These are phyloP conservation scores for Aphaenogaster floridana DNA, from an alignment of 1,140 invertebrate genomes.

Conservation along the genomic window DNA sequence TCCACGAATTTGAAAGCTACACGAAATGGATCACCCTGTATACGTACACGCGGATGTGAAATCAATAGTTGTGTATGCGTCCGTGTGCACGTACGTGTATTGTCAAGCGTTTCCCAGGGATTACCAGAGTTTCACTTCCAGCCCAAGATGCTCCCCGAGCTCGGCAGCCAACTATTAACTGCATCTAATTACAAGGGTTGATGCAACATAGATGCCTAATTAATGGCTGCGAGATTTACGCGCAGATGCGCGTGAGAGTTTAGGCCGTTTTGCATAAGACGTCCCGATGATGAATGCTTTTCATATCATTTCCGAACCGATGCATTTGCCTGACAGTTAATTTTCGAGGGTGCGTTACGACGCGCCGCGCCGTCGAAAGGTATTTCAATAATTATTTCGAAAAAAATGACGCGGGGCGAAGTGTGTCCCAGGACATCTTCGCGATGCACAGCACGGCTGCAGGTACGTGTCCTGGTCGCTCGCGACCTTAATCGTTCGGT, in stretches of 20 bases:
- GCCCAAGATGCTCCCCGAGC: slow-evolving; percentile 79
- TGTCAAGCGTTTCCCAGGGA: slow-evolving; percentile 76
- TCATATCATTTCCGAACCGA: slow-evolving; percentile 61
- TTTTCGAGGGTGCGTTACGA: neutral
- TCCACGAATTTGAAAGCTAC: neutral
- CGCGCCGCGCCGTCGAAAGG: slow-evolving; percentile 6
- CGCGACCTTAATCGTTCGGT: slow-evolving; percentile 17
- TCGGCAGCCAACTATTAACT: slow-evolving; percentile 84
- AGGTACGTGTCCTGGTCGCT: neutral
- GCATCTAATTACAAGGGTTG: slow-evolving; percentile 86
- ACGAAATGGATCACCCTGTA: slow-evolving; percentile 29
- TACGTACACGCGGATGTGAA: slow-evolving; percentile 19
- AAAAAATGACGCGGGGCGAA: neutral
- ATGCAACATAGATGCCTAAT: slow-evolving; percentile 86
- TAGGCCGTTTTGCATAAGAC: slow-evolving; percentile 84
- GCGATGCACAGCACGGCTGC: neutral
- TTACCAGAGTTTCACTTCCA: slow-evolving; percentile 83
- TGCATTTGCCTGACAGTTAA: slow-evolving; percentile 41
- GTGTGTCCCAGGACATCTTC: neutral
- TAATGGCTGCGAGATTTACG: slow-evolving; percentile 86
- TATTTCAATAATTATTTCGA: slow-evolving; percentile 12
- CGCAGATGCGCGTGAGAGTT: slow-evolving; percentile 83
- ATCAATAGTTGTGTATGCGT: slow-evolving; percentile 27
- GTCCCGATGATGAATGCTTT: slow-evolving; percentile 72
- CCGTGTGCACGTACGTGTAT: slow-evolving; percentile 46